Conservation (phyloP, 2,797 vertebrate species). For the Sternarchorhynchus goeldii region DNA sequence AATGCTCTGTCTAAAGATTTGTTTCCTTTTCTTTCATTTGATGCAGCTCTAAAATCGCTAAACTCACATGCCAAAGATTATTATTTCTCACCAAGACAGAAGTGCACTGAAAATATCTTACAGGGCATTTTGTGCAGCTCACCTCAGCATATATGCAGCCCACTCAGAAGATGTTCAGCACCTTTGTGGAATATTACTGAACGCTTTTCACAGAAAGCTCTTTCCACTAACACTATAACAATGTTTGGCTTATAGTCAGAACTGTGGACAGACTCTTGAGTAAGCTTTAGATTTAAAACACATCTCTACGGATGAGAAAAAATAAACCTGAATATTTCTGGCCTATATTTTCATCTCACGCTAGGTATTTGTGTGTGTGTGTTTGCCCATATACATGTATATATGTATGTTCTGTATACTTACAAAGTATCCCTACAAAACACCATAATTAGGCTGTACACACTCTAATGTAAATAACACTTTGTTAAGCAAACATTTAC, state of each 20-base stretch:
- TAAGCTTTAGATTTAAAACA: conserved; percentile 2
- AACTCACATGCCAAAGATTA: conserved; percentile 50
- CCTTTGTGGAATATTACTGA: conserved; percentile 42
- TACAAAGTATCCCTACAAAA: background rate
- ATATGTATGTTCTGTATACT: too few relatives aligned
- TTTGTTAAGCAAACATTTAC: background rate
- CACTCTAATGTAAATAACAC: background rate
- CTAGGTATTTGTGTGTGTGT: background rate
- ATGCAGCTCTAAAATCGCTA: conserved; percentile 50
- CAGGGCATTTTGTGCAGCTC: conserved; percentile 48
- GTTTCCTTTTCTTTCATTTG: conserved; percentile 56
- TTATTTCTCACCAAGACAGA: conserved; percentile 54
- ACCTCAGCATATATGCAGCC: conserved; percentile 44
- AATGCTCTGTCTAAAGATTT: conserved; percentile 49
- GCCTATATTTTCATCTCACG: conserved; percentile 11
- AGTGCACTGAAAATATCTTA: conserved; percentile 51
- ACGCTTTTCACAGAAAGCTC: conserved; percentile 33
- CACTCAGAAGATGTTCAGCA: conserved; percentile 41
- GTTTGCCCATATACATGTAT: too few relatives aligned
- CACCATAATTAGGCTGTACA: background rate
- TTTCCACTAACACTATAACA: conserved; percentile 37
- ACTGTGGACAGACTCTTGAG: conserved; percentile 18
- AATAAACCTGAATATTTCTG: conserved; percentile 20
- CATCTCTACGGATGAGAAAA: conserved; percentile 16
- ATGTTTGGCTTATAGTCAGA: conserved; percentile 43